Evolutionary conservation across 2,113 vertebrate genomes (phyloP).

Genomic region (Amphiprion ocellaris): DNA sequence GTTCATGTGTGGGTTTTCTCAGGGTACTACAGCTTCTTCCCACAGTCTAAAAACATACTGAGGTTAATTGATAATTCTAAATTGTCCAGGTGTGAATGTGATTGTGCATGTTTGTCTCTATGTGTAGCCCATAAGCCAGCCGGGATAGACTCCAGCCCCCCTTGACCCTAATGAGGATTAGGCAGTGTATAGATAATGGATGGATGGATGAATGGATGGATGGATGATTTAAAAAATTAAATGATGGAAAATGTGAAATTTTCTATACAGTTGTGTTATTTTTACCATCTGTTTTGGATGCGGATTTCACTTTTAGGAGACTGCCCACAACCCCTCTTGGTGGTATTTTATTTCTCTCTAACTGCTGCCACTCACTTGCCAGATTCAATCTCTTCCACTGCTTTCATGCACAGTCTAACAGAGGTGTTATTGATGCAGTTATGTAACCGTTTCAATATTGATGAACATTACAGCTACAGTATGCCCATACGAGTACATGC

Average conservation of each 20-base stretch:
- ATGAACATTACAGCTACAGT: slow-evolving; percentile 58
- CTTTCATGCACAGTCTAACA: slow-evolving; percentile 47
- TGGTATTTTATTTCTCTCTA: slow-evolving; percentile 42
- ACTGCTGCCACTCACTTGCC: slow-evolving; percentile 44
- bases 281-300: neutral
- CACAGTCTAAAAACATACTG: too few relatives aligned
- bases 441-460: slow-evolving; percentile 77
- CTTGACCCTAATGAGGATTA: too few relatives aligned
- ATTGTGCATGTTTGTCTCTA: too few relatives aligned
- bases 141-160: too few relatives aligned
- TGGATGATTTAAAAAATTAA: too few relatives aligned
- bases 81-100: too few relatives aligned
- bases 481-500: slow-evolving; percentile 45
- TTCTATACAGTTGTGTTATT: slow-evolving; percentile 1
- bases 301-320: neutral
- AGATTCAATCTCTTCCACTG: slow-evolving; percentile 42
- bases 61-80: too few relatives aligned
- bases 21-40: too few relatives aligned
- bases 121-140: too few relatives aligned
- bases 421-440: slow-evolving; percentile 69
- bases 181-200: too few relatives aligned
- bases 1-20: too few relatives aligned
- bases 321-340: neutral
- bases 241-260: neutral
- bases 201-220: too few relatives aligned